Evolutionary conservation across 2,797 vertebrate genomes (phyloP).

Genomic region (Paratrypauchen microcephalus): DNA sequence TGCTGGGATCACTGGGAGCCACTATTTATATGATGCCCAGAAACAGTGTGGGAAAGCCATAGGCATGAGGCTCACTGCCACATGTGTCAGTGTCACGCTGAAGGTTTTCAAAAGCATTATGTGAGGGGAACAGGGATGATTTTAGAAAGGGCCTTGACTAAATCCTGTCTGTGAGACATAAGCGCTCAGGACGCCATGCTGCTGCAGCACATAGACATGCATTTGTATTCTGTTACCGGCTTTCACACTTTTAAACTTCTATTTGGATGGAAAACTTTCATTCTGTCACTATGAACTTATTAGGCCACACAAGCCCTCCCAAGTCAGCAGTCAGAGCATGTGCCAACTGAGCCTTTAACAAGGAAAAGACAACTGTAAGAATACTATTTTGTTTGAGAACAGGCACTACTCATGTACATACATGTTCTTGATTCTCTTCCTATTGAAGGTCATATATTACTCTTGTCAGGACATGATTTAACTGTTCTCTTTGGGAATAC

Average conservation of each 20-base stretch:
- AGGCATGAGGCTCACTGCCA: not conserved
- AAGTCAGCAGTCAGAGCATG: not conserved
- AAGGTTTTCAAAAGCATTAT: constrained; percentile 28
- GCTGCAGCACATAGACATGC: not conserved
- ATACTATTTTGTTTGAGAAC: not conserved
- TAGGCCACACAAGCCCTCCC: not conserved
- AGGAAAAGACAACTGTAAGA: not conserved
- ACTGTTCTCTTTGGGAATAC: not conserved
- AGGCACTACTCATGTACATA: too few species aligned
- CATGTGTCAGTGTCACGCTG: constrained; percentile 1
- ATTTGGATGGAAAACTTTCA: constrained; percentile 9
- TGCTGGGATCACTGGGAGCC: constrained; percentile 18
- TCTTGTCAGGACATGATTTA: not conserved
- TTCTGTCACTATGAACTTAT: not conserved
- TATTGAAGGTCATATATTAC: not conserved
- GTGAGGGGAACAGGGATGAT: constrained; percentile 19
- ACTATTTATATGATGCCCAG: constrained; percentile 9
- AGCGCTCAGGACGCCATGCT: not conserved
- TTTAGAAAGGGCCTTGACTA: constrained; percentile 17
- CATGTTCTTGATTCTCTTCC: too few species aligned
- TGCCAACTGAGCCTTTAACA: not conserved
- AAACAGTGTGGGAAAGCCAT: constrained; percentile 1
- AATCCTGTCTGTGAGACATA: constrained; percentile 10
- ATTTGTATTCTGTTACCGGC: constrained; percentile 11
- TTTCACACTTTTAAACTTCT: constrained; percentile 7